Evolutionary conservation across 2,888 invertebrate genomes (phyloP), one percentile per base, ranked within the genome.

Genomic region (Rutpela maculata): DNA sequence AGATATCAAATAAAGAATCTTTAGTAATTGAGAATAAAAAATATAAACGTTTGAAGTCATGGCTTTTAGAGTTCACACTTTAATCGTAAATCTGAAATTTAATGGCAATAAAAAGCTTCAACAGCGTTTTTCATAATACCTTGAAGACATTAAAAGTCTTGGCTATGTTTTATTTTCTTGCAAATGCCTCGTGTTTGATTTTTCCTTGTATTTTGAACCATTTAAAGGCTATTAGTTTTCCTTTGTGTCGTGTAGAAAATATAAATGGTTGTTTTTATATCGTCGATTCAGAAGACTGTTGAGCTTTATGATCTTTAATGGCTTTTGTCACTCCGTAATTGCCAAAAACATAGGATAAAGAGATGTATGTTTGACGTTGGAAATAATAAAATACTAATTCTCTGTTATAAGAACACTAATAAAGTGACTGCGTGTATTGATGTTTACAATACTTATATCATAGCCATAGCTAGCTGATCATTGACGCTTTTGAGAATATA

Each of bases 221-320:
- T 65, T 38, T 43, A 65, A 43, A 65, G 19, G 43, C 38, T 19
- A 65, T 65, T 65, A 65, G 65, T 15, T 43, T 11, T 19, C 38
- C 12, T 19, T 22, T 19, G 43, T 43, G 43, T n/a, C 50, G 50
- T 50, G 50, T 50, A 15, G 50, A 50, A 50, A 50, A 50, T 50
- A 17, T 50, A 50, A 50, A 50, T 19, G 19, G 43, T 12, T 26
- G 31, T 60, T 60, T 60, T 60, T 60, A 26, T 60, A 5, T 60
- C 26, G 3, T 26, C 31, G 12, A 0, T 62, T 26, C 11, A 26
- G 12, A 31, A 9, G 31, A 62, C 12, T 62, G 31, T 62, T 22
- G 26, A 50, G 17, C 17, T 50, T 50, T 50, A n/a, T 50, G n/a
- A 50, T 12, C 31, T 62, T n/a, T n/a, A 12, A 62, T 62, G 31